These are phyloP conservation scores for Hirudo medicinalis DNA, from an alignment of 1,140 invertebrate species.

Conservation along the genomic window DNA sequence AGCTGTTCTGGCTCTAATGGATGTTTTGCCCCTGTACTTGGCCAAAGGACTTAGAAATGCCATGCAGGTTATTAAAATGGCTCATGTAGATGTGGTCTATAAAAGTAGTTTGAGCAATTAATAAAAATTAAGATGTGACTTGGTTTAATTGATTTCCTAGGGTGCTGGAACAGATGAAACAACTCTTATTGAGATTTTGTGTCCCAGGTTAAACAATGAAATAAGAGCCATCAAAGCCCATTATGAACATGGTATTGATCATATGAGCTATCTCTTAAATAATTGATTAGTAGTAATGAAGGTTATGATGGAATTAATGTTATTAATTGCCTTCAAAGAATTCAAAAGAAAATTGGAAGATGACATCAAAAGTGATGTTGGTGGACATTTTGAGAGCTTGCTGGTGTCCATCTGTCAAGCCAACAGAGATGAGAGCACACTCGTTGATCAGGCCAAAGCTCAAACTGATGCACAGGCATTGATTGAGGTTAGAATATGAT, in stretches of 20 bases:
- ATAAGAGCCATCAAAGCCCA: constrained; percentile 38
- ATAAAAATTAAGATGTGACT: background rate
- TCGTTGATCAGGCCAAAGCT: constrained; percentile 32
- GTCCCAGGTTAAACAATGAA: constrained; percentile 42
- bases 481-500: constrained; percentile 22
- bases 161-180: constrained; percentile 45
- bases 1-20: constrained; percentile 69
- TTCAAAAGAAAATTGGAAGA: constrained; percentile 70
- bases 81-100: background rate
- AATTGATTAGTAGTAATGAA: too few relatives aligned
- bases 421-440: constrained; percentile 32
- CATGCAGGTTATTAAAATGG: constrained; percentile 25
- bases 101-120: background rate
- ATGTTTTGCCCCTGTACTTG: constrained; percentile 34
- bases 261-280: too few relatives aligned
- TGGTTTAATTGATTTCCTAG: constrained; percentile 19
- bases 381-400: constrained; percentile 76
- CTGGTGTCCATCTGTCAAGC: constrained; percentile 51
- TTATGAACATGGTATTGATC: constrained; percentile 32
- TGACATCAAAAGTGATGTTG: constrained; percentile 79
- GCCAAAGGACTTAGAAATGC: constrained; percentile 39
- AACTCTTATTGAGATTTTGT: constrained; percentile 44
- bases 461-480: constrained; percentile 11
- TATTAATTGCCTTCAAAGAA: constrained; percentile 44
- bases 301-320: too few relatives aligned